Conservation (phyloP, 2,888 invertebrate genomes). For the Rhaphigaster nebulosa region DNA sequence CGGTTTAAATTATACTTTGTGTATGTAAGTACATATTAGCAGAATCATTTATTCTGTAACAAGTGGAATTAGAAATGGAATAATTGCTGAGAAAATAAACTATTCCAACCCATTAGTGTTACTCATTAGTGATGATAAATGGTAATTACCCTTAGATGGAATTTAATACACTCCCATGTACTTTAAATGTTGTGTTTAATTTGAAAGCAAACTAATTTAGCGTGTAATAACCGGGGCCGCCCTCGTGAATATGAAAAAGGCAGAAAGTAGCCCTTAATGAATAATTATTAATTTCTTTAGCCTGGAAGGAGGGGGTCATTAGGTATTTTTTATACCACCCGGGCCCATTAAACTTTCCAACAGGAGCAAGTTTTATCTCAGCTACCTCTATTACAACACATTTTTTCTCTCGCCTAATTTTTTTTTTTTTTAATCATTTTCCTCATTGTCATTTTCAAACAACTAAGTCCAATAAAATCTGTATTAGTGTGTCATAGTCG, state of each 20-base stretch:
- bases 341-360: slow-evolving; percentile 45
- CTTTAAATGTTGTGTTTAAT: slow-evolving; percentile 47
- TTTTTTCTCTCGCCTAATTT: neutral
- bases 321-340: slow-evolving; percentile 49
- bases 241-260: slow-evolving; percentile 55
- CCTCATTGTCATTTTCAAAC: slow-evolving; percentile 35
- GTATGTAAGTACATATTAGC: neutral
- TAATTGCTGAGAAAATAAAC: slow-evolving; percentile 9
- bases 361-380: slow-evolving; percentile 32
- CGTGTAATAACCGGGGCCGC: slow-evolving; percentile 42
- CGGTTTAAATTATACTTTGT: neutral
- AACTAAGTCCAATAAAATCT: slow-evolving; percentile 36
- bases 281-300: slow-evolving; percentile 57
- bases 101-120: neutral
- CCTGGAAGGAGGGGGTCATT: slow-evolving; percentile 24
- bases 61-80: neutral
- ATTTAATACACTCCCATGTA: slow-evolving; percentile 39
- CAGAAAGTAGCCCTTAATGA: slow-evolving; percentile 54
- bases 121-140: slow-evolving; percentile 18
- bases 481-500: slow-evolving; percentile 14
- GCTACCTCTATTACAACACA: slow-evolving; percentile 39
- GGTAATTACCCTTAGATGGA: neutral
- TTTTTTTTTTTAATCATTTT: slow-evolving; percentile 24
- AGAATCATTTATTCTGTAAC: neutral
- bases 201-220: slow-evolving; percentile 53